Percentiles rank a stretch among this genome's conserved stretches.
phyloP scores from a whole-genome alignment of 2,888 invertebrate genomes.

The Campoplex capitator region DNA sequence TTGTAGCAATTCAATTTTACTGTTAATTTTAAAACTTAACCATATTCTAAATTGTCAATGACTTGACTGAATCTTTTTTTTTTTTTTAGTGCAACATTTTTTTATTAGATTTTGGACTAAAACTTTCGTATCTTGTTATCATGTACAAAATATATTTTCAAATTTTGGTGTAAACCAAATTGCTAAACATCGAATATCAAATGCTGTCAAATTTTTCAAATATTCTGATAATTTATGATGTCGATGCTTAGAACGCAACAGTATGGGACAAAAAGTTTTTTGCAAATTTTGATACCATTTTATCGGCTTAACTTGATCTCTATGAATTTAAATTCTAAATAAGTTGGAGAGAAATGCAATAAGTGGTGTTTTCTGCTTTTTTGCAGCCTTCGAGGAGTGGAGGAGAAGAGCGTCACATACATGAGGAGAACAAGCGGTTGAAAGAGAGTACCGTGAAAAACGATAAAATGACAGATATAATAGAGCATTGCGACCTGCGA shows the following conservation, averaged over 20 bases:
- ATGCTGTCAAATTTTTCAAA: too few species aligned
- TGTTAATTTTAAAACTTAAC: background rate
- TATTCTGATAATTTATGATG: too few species aligned
- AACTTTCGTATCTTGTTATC: too few species aligned
- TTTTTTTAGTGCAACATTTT: background rate
- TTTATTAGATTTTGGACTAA: too few species aligned
- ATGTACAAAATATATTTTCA: too few species aligned
- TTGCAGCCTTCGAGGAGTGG: constrained; percentile 9
- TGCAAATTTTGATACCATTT: background rate
- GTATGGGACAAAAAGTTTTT: too few species aligned
- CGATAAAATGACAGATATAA: constrained; percentile 75
- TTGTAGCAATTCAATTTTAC: background rate
- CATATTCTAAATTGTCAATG: background rate
- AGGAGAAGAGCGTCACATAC: constrained; percentile 5
- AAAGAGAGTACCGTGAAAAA: constrained; percentile 30
- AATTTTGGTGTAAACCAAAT: too few species aligned
- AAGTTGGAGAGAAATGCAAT: too few species aligned
- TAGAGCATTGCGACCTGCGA: constrained; percentile 75
- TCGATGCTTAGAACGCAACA: too few species aligned
- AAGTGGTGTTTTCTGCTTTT: background rate
- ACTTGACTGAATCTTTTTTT: background rate
- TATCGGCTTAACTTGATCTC: background rate
- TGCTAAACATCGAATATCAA: too few species aligned
- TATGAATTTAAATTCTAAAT: background rate
- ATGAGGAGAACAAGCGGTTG: constrained; percentile 4